A percentile compares a stretch with the other conserved stretches of the same genome.
Evolutionary conservation across 2,888 invertebrate species (phyloP).

Genomic region (Drosophila trichaetosa): DNA sequence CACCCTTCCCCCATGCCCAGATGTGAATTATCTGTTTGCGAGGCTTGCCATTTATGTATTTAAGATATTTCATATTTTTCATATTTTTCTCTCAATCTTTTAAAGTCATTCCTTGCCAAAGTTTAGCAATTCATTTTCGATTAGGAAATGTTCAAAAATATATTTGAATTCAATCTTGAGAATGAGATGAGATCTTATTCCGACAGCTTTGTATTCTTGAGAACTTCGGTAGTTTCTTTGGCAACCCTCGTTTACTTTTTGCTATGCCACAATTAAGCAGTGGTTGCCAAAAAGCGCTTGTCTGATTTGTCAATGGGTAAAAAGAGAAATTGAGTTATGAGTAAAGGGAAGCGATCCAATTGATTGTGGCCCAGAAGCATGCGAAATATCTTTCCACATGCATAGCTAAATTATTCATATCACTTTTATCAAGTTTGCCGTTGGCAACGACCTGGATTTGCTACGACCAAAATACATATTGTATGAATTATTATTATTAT

Average conservation of each 20-base stretch:
- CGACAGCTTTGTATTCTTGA: too few relatives aligned
- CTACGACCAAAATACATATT: constrained; percentile 36
- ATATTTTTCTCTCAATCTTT: neutral
- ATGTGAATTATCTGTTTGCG: constrained; percentile 56
- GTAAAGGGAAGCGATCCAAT: constrained; percentile 22
- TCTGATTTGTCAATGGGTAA: constrained; percentile 18
- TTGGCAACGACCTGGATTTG: constrained; percentile 40
- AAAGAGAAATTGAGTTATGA: constrained; percentile 7
- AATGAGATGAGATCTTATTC: too few relatives aligned
- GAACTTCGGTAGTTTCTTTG: neutral
- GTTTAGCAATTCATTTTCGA: neutral
- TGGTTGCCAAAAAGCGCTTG: neutral
- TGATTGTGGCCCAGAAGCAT: constrained; percentile 10
- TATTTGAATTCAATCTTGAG: neutral
- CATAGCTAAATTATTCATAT: constrained; percentile 48
- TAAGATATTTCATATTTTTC: neutral
- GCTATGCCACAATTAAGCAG: constrained; percentile 23
- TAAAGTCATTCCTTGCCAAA: neutral
- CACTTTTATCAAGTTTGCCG: constrained; percentile 45
- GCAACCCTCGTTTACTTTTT: constrained; percentile 4
- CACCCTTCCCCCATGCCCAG: constrained; percentile 7
- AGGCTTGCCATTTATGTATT: constrained; percentile 26
- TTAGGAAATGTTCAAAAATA: neutral
- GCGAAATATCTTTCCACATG: neutral
- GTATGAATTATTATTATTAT: constrained; percentile 58